Evolutionary conservation across 1,140 invertebrate species (phyloP).

Genomic region (Aphelinus atriplicis): DNA sequence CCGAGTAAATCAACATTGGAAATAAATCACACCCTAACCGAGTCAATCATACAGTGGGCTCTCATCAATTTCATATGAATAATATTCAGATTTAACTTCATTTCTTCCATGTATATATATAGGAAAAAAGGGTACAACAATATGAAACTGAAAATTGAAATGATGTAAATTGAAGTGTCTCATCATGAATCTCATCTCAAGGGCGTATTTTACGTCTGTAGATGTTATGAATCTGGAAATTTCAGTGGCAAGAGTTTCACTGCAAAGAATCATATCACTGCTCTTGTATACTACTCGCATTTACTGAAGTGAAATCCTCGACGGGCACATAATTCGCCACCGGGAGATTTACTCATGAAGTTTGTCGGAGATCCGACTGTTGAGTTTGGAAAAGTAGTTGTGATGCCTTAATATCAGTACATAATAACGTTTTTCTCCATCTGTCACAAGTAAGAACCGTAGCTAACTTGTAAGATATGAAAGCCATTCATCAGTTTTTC

Average conservation of each 20-base stretch:
- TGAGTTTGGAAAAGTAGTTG: constrained; percentile 43
- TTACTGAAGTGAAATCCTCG: constrained; percentile 52
- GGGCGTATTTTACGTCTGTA: not conserved
- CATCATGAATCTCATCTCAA: not conserved
- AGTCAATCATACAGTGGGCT: no score
- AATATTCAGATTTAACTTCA: no score
- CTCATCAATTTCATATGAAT: no score
- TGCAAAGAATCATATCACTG: constrained; percentile 34
- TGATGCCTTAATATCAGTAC: constrained; percentile 42
- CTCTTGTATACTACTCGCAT: constrained; percentile 45
- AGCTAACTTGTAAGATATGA: not conserved
- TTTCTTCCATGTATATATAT: no score
- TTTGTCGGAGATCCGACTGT: constrained; percentile 35
- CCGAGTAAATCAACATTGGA: no score
- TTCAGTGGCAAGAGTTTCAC: constrained; percentile 37
- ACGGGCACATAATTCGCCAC: constrained; percentile 47
- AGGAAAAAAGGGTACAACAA: no score
- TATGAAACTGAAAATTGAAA: no score
- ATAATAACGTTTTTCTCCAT: constrained; percentile 39
- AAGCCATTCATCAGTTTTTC: no score
- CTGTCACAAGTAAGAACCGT: not conserved
- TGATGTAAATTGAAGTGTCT: not conserved
- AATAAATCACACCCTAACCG: no score
- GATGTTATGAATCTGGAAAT: constrained; percentile 13
- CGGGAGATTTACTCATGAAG: constrained; percentile 52